Conservation (phyloP, 2,888 invertebrate genomes). For the Nomada fabriciana region DNA sequence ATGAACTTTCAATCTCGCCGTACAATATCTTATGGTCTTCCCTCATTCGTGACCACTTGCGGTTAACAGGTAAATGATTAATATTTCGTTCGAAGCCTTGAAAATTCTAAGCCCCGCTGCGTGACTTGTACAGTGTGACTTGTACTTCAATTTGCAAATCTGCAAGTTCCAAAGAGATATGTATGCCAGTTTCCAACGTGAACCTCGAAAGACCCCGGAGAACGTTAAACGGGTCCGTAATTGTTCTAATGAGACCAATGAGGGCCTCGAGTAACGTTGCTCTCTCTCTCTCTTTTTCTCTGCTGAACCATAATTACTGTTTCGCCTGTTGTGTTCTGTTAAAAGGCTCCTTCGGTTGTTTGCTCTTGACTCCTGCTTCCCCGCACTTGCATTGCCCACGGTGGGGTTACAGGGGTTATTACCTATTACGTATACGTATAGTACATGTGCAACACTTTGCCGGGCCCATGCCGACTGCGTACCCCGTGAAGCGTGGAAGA, state of each 20-base stretch:
- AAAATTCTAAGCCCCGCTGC: no score
- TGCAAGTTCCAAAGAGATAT: not conserved
- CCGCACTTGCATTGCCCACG: conserved; percentile 51
- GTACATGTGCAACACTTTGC: conserved; percentile 41
- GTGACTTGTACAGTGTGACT: no score
- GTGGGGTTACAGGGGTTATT: conserved; percentile 55
- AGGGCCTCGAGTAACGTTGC: conserved; percentile 41
- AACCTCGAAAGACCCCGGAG: conserved; percentile 49
- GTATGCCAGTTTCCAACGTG: conserved; percentile 47
- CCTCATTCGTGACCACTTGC: no score
- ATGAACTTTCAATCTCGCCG: no score
- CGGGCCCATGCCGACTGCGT: conserved; percentile 29
- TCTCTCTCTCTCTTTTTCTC: not conserved
- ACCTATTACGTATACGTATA: not conserved
- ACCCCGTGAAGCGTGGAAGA: conserved; percentile 29
- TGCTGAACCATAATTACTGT: conserved; percentile 45
- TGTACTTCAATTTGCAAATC: not conserved
- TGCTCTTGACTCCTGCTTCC: conserved; percentile 66
- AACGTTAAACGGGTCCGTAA: conserved; percentile 41
- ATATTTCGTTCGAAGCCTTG: no score
- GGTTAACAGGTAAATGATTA: no score
- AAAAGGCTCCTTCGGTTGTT: conserved; percentile 51
- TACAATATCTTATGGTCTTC: no score
- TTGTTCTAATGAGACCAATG: conserved; percentile 67
- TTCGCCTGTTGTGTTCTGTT: conserved; percentile 54